Conservation (phyloP, 2,888 invertebrate genomes). For the Agonopterix alstromeriana region DNA sequence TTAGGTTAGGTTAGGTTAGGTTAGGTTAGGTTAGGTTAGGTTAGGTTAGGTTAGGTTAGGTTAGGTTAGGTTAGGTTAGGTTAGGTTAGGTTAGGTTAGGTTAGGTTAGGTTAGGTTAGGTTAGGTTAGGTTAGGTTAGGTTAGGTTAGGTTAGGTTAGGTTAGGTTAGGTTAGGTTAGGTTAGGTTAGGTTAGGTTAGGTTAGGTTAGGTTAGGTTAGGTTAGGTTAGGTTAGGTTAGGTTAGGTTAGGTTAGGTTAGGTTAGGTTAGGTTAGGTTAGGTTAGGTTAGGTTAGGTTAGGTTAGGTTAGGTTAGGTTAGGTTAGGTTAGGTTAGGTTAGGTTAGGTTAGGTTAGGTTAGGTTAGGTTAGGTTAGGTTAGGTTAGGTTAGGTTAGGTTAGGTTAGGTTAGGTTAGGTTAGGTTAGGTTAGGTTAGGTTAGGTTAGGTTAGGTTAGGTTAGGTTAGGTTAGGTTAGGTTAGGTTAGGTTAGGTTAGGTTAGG, state of each 20-base stretch:
- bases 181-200: constrained; percentile 14
- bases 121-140: constrained; percentile 16
- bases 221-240: constrained; percentile 14
- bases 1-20: constrained; percentile 17
- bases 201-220: constrained; percentile 11
- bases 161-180: constrained; percentile 11
- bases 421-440: constrained; percentile 10
- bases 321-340: neutral
- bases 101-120: constrained; percentile 14
- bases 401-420: constrained; percentile 7
- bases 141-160: constrained; percentile 11
- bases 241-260: constrained; percentile 8
- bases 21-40: constrained; percentile 13
- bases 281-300: constrained; percentile 1
- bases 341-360: neutral
- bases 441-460: constrained; percentile 10
- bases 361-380: neutral
- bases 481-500: constrained; percentile 8
- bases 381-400: neutral
- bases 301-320: constrained; percentile 1
- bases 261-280: neutral
- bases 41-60: constrained; percentile 14
- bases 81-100: constrained; percentile 17
- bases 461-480: constrained; percentile 11
- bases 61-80: constrained; percentile 17